Percentiles rank a stretch among this genome's conserved stretches.
Conservation (phyloP, 2,888 invertebrate genomes). For the Philonicus albiceps region DNA sequence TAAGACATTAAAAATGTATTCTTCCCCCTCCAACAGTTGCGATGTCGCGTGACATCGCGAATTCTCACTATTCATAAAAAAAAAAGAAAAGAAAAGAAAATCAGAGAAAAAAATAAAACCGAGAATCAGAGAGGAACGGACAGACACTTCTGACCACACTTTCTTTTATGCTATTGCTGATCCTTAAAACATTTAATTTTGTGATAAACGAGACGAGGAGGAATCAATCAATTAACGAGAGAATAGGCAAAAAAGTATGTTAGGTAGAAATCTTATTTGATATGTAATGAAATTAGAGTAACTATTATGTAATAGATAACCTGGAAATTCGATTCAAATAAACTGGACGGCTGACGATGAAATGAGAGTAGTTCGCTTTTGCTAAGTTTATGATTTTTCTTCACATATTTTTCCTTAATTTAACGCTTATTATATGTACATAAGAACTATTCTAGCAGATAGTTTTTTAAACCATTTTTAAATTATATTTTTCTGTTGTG, state of each 20-base stretch:
- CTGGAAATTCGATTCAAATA: slow-evolving; percentile 25
- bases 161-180: slow-evolving; percentile 21
- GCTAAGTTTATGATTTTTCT: slow-evolving; percentile 12
- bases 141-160: neutral
- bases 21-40: slow-evolving; percentile 29
- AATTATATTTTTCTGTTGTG: slow-evolving; percentile 39
- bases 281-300: slow-evolving; percentile 30
- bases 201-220: slow-evolving; percentile 30
- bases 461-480: slow-evolving; percentile 31
- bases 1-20: slow-evolving; percentile 37
- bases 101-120: neutral
- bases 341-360: slow-evolving; percentile 31
- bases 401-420: slow-evolving; percentile 28
- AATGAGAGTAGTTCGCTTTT: slow-evolving; percentile 31
- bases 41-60: neutral
- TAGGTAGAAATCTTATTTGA: slow-evolving; percentile 40
- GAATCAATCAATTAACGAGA: slow-evolving; percentile 36
- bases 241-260: slow-evolving; percentile 30
- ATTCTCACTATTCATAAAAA: neutral
- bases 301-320: slow-evolving; percentile 23
- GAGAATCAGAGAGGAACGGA: neutral
- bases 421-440: slow-evolving; percentile 26
- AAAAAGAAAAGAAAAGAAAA: neutral
- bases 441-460: slow-evolving; percentile 38
- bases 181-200: slow-evolving; percentile 34